These are phyloP conservation scores for Cetoscarus ocellatus DNA, from an alignment of 2,797 vertebrate species.

Conservation along the genomic window DNA sequence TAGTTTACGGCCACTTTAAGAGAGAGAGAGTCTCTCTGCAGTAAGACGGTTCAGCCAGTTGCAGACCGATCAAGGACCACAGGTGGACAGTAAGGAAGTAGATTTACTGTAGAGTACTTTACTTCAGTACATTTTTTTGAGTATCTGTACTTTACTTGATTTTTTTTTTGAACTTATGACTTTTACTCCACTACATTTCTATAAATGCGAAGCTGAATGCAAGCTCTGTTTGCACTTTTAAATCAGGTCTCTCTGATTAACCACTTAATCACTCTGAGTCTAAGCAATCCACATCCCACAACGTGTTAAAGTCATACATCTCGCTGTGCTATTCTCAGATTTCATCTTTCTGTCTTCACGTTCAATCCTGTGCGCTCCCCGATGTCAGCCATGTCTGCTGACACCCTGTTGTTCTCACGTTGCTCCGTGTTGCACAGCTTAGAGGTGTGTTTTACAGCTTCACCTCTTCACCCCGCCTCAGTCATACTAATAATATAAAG, in stretches of 20 bases:
- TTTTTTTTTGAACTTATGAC: no score
- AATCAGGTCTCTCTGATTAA: constrained; percentile 10
- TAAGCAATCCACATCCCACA: background rate
- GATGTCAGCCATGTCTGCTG: constrained; percentile 36
- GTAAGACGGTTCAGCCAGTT: no score
- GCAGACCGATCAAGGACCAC: no score
- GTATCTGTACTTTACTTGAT: no score
- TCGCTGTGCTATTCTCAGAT: constrained; percentile 25
- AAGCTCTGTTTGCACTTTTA: no score
- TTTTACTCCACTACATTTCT: no score
- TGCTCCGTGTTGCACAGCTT: constrained; percentile 62
- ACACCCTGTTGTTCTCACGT: constrained; percentile 59
- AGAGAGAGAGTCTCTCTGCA: no score
- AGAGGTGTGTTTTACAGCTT: constrained; percentile 66
- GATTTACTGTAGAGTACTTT: no score
- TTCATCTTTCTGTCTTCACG: constrained; percentile 44
- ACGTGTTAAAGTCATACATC: constrained; percentile 23
- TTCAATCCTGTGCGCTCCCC: constrained; percentile 36
- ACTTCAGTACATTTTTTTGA: no score
- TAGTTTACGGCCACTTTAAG: no score
- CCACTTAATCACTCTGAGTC: constrained; percentile 12
- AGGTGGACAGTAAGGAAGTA: no score
- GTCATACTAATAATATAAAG: constrained; percentile 60
- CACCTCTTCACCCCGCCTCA: constrained; percentile 45
- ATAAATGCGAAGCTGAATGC: no score